Evolutionary conservation across 2,888 invertebrate species (phyloP).

Genomic region (Bhutanitis thaidina): DNA sequence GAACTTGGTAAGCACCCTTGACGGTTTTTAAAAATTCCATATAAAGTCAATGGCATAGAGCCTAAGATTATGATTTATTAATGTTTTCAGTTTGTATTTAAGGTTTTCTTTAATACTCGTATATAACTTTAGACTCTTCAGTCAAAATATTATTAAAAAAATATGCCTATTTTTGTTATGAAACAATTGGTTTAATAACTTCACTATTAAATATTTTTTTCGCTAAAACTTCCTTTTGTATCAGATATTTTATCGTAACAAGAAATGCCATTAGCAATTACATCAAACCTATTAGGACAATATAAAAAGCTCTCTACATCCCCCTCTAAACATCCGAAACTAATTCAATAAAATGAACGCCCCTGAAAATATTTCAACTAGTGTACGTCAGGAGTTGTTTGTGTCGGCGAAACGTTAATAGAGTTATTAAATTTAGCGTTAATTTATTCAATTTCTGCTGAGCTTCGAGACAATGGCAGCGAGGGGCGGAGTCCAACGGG

Average conservation of each 20-base stretch:
- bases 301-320: slow-evolving; percentile 51
- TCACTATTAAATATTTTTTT: too few species aligned
- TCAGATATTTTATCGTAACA: not conserved
- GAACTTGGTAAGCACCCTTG: too few species aligned
- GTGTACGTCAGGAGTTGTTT: slow-evolving; percentile 69
- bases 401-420: slow-evolving; percentile 66
- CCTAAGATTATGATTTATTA: too few species aligned
- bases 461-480: slow-evolving; percentile 60
- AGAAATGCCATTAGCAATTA: not conserved
- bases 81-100: too few species aligned
- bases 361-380: slow-evolving; percentile 58
- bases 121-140: too few species aligned
- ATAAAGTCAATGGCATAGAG: too few species aligned
- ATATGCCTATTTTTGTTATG: too few species aligned
- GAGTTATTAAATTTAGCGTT: slow-evolving; percentile 74
- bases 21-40: too few species aligned
- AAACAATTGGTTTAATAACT: too few species aligned
- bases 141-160: too few species aligned
- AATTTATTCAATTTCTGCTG: slow-evolving; percentile 74
- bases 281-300: slow-evolving; percentile 29
- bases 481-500: slow-evolving; percentile 51
- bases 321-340: slow-evolving; percentile 47
- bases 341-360: slow-evolving; percentile 64
- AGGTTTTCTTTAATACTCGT: too few species aligned
- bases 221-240: too few species aligned